Percentiles rank a stretch among this genome's conserved stretches.
These are phyloP conservation scores for Caradrina clavipalpis DNA, from an alignment of 2,888 invertebrate species.

Conservation along the genomic window DNA sequence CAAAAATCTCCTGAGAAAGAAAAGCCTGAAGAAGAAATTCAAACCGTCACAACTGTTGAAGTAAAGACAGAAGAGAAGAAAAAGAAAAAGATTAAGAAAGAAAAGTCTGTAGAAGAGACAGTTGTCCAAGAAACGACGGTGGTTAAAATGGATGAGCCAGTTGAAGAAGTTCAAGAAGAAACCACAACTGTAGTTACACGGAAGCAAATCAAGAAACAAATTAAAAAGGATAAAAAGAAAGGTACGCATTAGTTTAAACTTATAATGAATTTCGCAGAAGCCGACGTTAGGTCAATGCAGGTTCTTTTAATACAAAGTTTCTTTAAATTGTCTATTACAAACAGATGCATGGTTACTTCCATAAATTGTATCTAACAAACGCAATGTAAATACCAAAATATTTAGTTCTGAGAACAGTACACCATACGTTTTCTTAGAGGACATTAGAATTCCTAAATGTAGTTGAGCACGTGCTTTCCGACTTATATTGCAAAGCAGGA, in stretches of 20 bases:
- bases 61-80: constrained; percentile 38
- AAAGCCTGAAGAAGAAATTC: constrained; percentile 7
- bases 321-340: constrained; percentile 50
- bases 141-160: constrained; percentile 43
- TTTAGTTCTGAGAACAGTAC: constrained; percentile 9
- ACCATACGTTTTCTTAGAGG: constrained; percentile 1
- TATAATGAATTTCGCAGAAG: neutral
- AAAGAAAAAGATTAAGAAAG: constrained; percentile 52
- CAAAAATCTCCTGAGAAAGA: constrained; percentile 19
- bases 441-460: constrained; percentile 38
- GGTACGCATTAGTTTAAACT: constrained; percentile 62
- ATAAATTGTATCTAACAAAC: constrained; percentile 52
- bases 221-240: constrained; percentile 69
- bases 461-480: neutral
- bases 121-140: constrained; percentile 50
- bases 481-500: neutral
- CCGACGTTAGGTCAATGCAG: constrained; percentile 7
- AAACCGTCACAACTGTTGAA: constrained; percentile 22
- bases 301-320: constrained; percentile 5
- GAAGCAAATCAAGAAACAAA: constrained; percentile 70
- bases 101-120: constrained; percentile 64
- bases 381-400: constrained; percentile 49
- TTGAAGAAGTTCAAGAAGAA: constrained; percentile 63
- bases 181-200: constrained; percentile 53
- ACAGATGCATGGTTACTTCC: constrained; percentile 84